Evolutionary conservation across 2,113 vertebrate genomes (phyloP), one percentile per base, ranked within the genome.

Genomic region (Myiopsitta monachus): DNA sequence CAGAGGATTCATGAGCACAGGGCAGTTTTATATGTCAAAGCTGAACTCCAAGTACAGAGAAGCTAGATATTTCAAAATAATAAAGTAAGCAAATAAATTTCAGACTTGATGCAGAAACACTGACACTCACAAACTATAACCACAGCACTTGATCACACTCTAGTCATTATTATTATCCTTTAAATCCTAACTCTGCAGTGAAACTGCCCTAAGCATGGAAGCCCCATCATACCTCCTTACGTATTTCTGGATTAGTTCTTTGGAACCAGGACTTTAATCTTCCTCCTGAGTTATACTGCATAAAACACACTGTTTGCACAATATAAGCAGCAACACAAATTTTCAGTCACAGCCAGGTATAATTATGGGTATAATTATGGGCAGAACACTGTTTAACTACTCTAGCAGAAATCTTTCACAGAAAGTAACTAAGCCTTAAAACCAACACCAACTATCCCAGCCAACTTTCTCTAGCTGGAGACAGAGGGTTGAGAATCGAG

Each of bases 71-170:
- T 82, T 92, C 62, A 68, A 81, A 75, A 74, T n/a, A 90, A 78
- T 44, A 76, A 94, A 80, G 18, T 22, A 93, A 83, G 51, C 10
- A 94, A 96, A 92, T 84, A 78, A 88, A 92, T 83, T 87, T 47
- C 44, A 83, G 39, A 67, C 44, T 88, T 92, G 61, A n/a, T 33
- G n/a, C 44, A 18, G 76, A 77, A 95, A 92, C 54, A 86, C 44
- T 74, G 79, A 63, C 46, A 75, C 33, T 70, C 43, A 52, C 23
- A 23, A 95, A 68, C 38, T 74, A 36, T 36, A 86, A 63, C 6
- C 55, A 55, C 43, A 75, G 55, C 33, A 55, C 11, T 74, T 76
- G 26, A 82, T 82, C 43, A 79, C 52, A 66, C 8, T 52, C 31
- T 30, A 44, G 33, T 39, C 47, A 39, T 43, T 14, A 84, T 31